A percentile compares a stretch with the other conserved stretches of the same genome.
Evolutionary conservation across 2,113 vertebrate genomes (phyloP).

Genomic region (Rissa tridactyla): DNA sequence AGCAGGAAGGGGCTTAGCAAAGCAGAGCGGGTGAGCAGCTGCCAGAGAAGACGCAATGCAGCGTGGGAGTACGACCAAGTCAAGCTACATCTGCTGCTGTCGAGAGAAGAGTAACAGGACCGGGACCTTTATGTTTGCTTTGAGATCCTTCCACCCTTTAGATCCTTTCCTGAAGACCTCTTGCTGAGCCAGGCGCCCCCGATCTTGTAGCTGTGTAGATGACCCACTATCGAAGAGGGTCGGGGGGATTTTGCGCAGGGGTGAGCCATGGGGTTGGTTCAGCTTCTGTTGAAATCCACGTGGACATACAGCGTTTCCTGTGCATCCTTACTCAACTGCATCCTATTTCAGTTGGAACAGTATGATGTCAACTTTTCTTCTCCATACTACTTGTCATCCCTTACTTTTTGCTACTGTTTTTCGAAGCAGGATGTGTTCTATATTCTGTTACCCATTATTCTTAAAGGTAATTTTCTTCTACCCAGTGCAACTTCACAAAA

Average conservation of each 20-base stretch:
- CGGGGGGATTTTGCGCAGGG: not conserved
- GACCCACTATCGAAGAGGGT: not conserved
- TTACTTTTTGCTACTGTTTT: not conserved
- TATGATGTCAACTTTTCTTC: not conserved
- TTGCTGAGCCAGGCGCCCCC: not conserved
- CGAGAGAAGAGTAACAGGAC: not conserved
- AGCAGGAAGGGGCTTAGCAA: not conserved
- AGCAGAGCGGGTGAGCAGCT: not conserved
- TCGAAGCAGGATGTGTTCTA: not conserved
- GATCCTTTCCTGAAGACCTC: not conserved
- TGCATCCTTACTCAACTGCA: not conserved
- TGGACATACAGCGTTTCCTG: not conserved
- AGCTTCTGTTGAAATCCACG: not conserved
- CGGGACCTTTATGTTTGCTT: not conserved
- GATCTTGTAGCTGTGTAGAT: not conserved
- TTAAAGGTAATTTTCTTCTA: not conserved
- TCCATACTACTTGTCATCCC: not conserved
- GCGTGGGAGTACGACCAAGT: not conserved
- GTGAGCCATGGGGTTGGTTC: not conserved
- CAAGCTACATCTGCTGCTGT: not conserved
- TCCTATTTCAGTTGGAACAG: not conserved
- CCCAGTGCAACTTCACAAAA: not conserved
- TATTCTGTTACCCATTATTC: not conserved
- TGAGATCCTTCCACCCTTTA: not conserved
- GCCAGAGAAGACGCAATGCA: not conserved